Conservation (phyloP, 2,888 invertebrate genomes). For the Mimas tiliae region DNA sequence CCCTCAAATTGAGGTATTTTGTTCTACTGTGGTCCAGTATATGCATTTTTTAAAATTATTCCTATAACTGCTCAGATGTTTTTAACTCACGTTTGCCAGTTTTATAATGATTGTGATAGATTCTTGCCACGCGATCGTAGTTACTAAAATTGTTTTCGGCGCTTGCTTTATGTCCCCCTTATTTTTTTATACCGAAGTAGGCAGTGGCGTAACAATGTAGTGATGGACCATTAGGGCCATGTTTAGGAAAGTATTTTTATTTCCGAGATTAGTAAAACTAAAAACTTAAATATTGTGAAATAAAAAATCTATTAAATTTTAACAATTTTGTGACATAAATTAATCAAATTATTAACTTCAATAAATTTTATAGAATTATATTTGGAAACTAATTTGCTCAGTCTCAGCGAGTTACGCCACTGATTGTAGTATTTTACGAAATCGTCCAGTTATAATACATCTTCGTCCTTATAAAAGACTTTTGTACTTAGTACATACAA, state of each 20-base stretch:
- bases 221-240: background rate
- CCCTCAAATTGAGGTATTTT: background rate
- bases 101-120: slow-evolving; percentile 69
- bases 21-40: background rate
- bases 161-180: slow-evolving; percentile 57
- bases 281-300: slow-evolving; percentile 35
- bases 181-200: slow-evolving; percentile 34
- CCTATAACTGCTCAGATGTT: slow-evolving; percentile 17
- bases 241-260: background rate
- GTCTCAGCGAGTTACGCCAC: slow-evolving; percentile 14
- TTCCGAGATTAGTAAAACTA: background rate
- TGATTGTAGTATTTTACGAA: slow-evolving; percentile 51
- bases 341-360: background rate
- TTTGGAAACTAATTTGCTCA: background rate
- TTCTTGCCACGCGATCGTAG: slow-evolving; percentile 72
- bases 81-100: slow-evolving; percentile 51
- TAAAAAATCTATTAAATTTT: slow-evolving; percentile 53
- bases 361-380: background rate
- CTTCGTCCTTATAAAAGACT: slow-evolving; percentile 83
- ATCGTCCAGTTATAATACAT: slow-evolving; percentile 78
- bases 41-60: slow-evolving; percentile 9
- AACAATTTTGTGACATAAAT: slow-evolving; percentile 33
- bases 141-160: slow-evolving; percentile 56
- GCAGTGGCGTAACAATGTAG: slow-evolving; percentile 4
- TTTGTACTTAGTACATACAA: slow-evolving; percentile 75